These are phyloP conservation scores for Zosterops hypoxanthus DNA, from an alignment of 2,113 vertebrate genomes.

Conservation along the genomic window DNA sequence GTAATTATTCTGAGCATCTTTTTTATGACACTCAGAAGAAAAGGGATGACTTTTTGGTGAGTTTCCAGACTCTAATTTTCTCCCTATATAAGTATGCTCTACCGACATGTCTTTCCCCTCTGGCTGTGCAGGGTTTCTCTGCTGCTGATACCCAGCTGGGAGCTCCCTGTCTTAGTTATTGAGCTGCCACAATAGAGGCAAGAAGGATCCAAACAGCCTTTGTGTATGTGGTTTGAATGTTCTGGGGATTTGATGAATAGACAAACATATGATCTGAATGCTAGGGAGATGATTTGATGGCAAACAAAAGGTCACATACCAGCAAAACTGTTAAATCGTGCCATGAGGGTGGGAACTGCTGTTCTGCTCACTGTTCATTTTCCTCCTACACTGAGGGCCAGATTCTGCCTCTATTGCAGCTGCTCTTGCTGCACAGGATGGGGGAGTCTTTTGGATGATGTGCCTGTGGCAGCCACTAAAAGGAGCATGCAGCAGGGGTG, in stretches of 20 bases:
- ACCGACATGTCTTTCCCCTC: not conserved
- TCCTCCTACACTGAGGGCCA: not conserved
- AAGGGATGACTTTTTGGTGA: conserved; percentile 10
- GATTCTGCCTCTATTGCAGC: not conserved
- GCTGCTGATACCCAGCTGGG: not conserved
- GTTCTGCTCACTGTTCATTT: not conserved
- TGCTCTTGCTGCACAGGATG: not conserved
- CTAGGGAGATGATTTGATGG: conserved; percentile 20
- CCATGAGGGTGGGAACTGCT: not conserved
- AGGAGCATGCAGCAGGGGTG: not conserved
- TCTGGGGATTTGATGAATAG: conserved; percentile 17
- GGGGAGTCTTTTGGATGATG: not conserved
- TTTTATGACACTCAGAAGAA: conserved; percentile 46
- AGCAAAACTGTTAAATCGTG: conserved; percentile 13
- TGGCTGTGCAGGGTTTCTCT: not conserved
- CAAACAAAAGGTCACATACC: conserved; percentile 47
- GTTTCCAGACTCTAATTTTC: conserved; percentile 50
- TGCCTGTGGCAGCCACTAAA: not conserved
- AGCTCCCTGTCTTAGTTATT: not conserved
- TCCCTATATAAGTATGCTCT: not conserved
- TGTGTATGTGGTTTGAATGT: conserved; percentile 17
- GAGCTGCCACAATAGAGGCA: conserved; percentile 29
- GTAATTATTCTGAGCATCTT: conserved; percentile 48
- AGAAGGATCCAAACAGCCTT: conserved; percentile 20
- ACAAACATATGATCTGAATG: conserved; percentile 36